Evolutionary conservation across 2,797 vertebrate genomes (phyloP).

Genomic region (Otolemur crassicaudatus): DNA sequence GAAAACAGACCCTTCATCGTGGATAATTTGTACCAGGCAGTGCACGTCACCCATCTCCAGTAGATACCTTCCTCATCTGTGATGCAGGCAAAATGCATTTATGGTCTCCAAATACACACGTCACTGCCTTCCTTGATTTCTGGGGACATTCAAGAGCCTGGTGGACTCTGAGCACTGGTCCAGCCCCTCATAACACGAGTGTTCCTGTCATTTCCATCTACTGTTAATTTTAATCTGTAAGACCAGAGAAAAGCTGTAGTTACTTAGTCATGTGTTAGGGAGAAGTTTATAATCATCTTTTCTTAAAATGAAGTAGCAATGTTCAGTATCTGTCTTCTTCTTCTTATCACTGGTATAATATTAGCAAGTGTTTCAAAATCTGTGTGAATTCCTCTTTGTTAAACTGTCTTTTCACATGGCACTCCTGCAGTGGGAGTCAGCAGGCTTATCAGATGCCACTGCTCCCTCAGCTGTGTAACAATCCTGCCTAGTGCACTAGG

Average conservation of each 20-base stretch:
- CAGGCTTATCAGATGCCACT: accelerated
- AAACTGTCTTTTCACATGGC: not conserved
- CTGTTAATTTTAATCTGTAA: not conserved
- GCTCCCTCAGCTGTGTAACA: not conserved
- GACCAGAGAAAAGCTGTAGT: not conserved
- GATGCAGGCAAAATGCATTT: not conserved
- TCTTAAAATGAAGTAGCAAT: not conserved
- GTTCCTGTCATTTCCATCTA: not conserved
- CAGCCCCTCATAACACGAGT: not conserved
- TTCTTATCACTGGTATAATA: not conserved
- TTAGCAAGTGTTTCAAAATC: not conserved
- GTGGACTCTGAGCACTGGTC: accelerated
- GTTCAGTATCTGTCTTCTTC: not conserved
- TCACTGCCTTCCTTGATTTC: not conserved
- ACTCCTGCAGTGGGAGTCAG: accelerated
- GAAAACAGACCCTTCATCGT: not conserved
- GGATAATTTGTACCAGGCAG: not conserved
- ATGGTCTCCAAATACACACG: not conserved
- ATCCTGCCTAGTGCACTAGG: not conserved
- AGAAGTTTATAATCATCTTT: not conserved
- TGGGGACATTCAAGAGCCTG: not conserved
- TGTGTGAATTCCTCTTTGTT: not conserved
- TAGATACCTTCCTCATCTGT: not conserved
- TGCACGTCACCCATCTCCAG: not conserved
- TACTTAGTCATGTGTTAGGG: not conserved